Evolutionary conservation across 2,797 vertebrate genomes (phyloP), one percentile per base, ranked within the genome.

Genomic region (Falco biarmicus): DNA sequence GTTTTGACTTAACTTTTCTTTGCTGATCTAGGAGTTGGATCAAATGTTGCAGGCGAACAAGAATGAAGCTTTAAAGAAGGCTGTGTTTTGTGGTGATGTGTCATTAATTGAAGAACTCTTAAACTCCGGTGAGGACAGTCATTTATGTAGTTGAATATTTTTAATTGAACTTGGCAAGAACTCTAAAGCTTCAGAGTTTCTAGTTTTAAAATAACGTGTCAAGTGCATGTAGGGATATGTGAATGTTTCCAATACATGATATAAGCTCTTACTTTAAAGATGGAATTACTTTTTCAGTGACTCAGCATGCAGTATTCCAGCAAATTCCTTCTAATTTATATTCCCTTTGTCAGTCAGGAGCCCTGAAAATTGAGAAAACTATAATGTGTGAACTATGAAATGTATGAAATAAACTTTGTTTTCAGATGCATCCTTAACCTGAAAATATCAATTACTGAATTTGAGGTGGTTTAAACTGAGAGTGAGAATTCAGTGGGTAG

Each of bases 91-190:
- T 11, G 98, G 99, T 95, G 98, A 99, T 95, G 79, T 96, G 76
- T 75, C 90, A 3, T 78, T 98, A 60, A 97, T 99, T 63, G 95
- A 98, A 86, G 97, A 98, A 66, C 98, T 99, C 63, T 94, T 99
- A 97, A 98, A 99, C 92, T 98, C 97, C 2, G 99, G 99, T 98
- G 97, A 98, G 98, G 80, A 54, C 94, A 94, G 68, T 89, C 64
- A 50, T 25, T 83, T 95, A 54, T 8, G 26, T 70, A 75, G n/a
- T 37, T 88, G 32, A 60, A 32, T 71, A 31, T 66, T 80, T 83
- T 84, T 69, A 56, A 54, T 12, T 56, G 45, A 65, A 60, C 14
- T 37, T 9, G 1, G 2, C 26, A 76, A 37, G 29, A 50, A 21
- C 56, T 54, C 39, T 34, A n/a, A 76, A 43, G n/a, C 26, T 79